phyloP scores from a whole-genome alignment of 2,888 invertebrate species.

The Nematopogon swammerdamellus region DNA sequence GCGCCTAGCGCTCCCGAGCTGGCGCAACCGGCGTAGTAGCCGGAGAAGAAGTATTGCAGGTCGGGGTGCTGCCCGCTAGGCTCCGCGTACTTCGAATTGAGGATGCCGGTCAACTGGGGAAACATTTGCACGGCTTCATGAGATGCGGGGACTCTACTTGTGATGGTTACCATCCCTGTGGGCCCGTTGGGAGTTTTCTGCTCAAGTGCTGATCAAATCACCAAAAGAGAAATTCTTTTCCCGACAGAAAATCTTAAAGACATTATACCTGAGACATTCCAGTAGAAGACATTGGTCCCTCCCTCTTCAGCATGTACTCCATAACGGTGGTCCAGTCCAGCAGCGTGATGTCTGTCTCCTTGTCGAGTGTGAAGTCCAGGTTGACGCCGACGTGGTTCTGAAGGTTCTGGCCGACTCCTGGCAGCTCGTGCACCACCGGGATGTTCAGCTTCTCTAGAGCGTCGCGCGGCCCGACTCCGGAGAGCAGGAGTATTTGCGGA shows the following conservation, averaged over 20 bases:
- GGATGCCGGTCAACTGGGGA: conserved; percentile 52
- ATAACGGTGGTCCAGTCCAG: conserved; percentile 60
- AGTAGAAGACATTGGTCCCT: conserved; percentile 62
- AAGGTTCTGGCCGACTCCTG: conserved; percentile 67
- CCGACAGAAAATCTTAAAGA: too few species aligned
- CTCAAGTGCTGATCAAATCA: too few species aligned
- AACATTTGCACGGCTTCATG: too few species aligned
- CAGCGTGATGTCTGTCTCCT: conserved; percentile 48
- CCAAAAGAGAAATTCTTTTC: too few species aligned
- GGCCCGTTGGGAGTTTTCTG: too few species aligned
- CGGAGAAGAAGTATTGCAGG: conserved; percentile 64
- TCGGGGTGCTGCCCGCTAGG: conserved; percentile 61
- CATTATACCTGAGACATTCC: conserved; percentile 62
- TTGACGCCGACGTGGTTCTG: conserved; percentile 66
- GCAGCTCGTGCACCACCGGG: conserved; percentile 57
- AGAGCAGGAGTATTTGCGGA: conserved; percentile 63
- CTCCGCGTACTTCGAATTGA: conserved; percentile 59
- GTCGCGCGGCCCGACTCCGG: conserved; percentile 63
- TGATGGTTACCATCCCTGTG: too few species aligned
- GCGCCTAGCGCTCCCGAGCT: conserved; percentile 50
- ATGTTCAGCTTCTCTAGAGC: conserved; percentile 58
- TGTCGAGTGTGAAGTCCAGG: conserved; percentile 51
- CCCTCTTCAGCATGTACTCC: conserved; percentile 58
- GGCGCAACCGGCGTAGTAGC: conserved; percentile 62
- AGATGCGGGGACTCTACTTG: too few species aligned